Conservation (phyloP, 2,113 vertebrate genomes). For the Cygnus atratus region DNA sequence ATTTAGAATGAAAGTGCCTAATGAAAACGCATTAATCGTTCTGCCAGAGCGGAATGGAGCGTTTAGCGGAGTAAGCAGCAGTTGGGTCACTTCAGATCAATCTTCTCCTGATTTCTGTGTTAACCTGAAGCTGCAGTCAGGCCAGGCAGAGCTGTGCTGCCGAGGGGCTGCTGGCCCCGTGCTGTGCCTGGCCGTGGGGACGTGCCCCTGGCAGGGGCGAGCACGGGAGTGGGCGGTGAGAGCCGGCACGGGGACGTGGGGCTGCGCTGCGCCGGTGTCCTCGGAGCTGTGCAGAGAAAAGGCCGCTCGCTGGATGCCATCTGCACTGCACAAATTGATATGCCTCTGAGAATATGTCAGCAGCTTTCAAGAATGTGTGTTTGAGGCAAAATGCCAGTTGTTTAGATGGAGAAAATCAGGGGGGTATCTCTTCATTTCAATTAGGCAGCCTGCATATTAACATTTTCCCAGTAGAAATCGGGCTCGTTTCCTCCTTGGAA, state of each 20-base stretch:
- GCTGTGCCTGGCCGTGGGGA: too few relatives aligned
- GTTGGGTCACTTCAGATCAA: not conserved
- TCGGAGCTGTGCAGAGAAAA: too few relatives aligned
- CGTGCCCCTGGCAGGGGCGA: too few relatives aligned
- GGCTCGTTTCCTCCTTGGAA: not conserved
- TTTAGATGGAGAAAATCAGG: not conserved
- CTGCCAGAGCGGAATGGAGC: not conserved
- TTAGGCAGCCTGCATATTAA: not conserved
- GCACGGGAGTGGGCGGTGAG: too few relatives aligned
- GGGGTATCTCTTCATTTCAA: not conserved
- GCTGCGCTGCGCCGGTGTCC: not conserved
- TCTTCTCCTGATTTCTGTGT: not conserved
- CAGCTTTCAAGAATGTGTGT: not conserved
- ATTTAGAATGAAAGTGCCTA: not conserved
- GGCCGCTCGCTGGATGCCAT: not conserved
- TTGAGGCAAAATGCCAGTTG: not conserved
- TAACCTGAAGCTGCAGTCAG: not conserved
- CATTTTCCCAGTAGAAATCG: not conserved
- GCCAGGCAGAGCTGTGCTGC: too few relatives aligned
- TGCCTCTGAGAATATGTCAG: not conserved
- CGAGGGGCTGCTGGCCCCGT: too few relatives aligned
- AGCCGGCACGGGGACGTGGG: not conserved
- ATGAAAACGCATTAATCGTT: constrained; percentile 7
- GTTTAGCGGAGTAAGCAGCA: not conserved
- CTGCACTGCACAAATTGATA: not conserved